Conservation (phyloP, 2,797 vertebrate species). For the Setipinna tenuifilis region DNA sequence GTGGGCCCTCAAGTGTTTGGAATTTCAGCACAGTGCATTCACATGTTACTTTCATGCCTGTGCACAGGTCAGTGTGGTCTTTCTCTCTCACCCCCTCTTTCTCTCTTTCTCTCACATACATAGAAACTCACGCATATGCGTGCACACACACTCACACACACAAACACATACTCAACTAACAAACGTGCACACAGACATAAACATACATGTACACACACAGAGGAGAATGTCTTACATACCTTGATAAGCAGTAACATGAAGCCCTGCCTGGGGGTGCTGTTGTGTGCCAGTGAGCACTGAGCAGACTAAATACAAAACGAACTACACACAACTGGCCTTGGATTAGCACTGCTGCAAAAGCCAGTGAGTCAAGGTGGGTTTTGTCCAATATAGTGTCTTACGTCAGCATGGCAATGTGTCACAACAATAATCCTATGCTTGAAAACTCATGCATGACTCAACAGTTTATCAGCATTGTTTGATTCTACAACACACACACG, state of each 20-base stretch:
- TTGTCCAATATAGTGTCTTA: conserved; percentile 18
- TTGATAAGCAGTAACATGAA: conserved; percentile 68
- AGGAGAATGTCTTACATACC: conserved; percentile 71
- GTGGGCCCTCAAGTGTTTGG: conserved; percentile 69
- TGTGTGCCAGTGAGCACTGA: conserved; percentile 58
- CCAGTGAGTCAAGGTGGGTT: neutral
- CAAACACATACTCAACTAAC: neutral
- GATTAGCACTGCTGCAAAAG: conserved; percentile 35
- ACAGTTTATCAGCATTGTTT: conserved; percentile 52
- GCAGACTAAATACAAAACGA: conserved; percentile 70
- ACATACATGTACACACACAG: conserved; percentile 10
- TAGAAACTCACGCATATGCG: neutral
- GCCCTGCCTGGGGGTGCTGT: conserved; percentile 62
- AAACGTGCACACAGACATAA: conserved; percentile 8
- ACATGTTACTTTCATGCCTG: conserved; percentile 60
- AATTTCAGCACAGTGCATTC: conserved; percentile 66
- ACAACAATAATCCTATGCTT: neutral
- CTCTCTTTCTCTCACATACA: neutral
- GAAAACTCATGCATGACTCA: conserved; percentile 21
- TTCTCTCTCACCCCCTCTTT: no score
- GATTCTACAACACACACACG: conserved; percentile 36
- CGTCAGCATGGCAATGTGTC: conserved; percentile 18
- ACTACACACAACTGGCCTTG: conserved; percentile 50
- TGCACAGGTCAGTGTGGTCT: conserved; percentile 63
- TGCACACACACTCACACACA: neutral